phyloP scores from a whole-genome alignment of 2,113 vertebrate species.

The Melanerpes formicivorus region DNA sequence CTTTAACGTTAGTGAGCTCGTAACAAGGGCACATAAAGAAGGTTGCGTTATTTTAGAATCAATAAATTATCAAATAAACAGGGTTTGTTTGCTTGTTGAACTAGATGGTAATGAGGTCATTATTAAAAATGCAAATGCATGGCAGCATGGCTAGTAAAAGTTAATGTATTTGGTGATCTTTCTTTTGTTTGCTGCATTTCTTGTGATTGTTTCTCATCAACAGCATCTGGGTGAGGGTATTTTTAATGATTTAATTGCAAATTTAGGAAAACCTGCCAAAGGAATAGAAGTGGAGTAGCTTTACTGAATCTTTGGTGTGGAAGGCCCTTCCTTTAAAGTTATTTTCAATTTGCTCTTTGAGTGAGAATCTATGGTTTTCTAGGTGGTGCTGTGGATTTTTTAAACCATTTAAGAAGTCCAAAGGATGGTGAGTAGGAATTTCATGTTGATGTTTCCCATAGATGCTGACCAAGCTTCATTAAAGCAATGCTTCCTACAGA shows the following conservation, averaged over 20 bases:
- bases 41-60: conserved; percentile 48
- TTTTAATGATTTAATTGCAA: conserved; percentile 46
- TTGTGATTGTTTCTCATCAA: conserved; percentile 24
- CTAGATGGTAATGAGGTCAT: conserved; percentile 57
- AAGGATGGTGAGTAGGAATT: not conserved
- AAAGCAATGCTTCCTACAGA: conserved; percentile 28
- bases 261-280: conserved; percentile 5
- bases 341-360: not conserved
- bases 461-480: not conserved
- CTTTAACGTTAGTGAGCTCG: conserved; percentile 67
- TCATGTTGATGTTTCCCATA: not conserved
- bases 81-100: conserved; percentile 37
- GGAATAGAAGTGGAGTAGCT: not conserved
- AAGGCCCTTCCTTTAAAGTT: not conserved
- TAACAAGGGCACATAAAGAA: conserved; percentile 43
- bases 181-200: conserved; percentile 40
- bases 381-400: not conserved
- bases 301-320: not conserved
- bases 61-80: conserved; percentile 55
- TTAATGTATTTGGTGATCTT: conserved; percentile 56
- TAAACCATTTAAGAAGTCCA: not conserved
- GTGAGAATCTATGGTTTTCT: not conserved
- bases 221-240: not conserved
- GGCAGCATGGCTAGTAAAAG: not conserved
- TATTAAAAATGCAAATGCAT: conserved; percentile 69